phyloP scores from a whole-genome alignment of 2,888 invertebrate genomes.

The Himalopsyche kuldschensis region DNA sequence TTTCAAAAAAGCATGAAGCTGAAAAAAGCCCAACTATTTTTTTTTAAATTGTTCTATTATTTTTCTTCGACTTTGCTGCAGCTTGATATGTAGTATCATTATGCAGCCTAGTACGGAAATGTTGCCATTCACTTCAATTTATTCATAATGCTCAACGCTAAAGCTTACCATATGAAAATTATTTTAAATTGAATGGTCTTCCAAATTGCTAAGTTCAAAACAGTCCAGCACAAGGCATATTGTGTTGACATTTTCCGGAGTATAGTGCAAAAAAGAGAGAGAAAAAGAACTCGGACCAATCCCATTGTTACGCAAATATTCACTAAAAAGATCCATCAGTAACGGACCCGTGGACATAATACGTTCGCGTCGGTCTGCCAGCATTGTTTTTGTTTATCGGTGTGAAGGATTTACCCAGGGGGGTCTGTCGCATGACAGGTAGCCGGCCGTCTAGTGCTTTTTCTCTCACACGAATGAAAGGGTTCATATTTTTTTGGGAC shows the following conservation, averaged over 20 bases:
- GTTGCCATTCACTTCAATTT: too few species aligned
- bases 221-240: neutral
- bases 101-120: too few species aligned
- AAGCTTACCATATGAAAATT: neutral
- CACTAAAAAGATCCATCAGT: conserved; percentile 17
- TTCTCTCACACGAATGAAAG: conserved; percentile 3
- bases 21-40: too few species aligned
- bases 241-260: conserved; percentile 10
- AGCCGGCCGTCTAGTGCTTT: neutral
- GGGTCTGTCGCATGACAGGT: conserved; percentile 11
- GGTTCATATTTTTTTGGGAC: conserved; percentile 1
- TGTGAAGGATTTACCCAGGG: conserved; percentile 5
- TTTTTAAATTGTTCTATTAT: too few species aligned
- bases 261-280: neutral
- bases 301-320: conserved; percentile 21
- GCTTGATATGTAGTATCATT: too few species aligned
- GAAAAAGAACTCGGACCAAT: neutral
- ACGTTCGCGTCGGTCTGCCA: conserved; percentile 4
- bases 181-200: neutral
- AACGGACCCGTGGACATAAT: neutral
- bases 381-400: conserved; percentile 15
- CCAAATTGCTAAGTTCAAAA: neutral
- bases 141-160: too few species aligned
- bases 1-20: too few species aligned
- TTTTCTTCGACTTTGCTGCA: too few species aligned